Conservation (phyloP, 2,888 invertebrate species). For the Polymixis flavicincta region DNA sequence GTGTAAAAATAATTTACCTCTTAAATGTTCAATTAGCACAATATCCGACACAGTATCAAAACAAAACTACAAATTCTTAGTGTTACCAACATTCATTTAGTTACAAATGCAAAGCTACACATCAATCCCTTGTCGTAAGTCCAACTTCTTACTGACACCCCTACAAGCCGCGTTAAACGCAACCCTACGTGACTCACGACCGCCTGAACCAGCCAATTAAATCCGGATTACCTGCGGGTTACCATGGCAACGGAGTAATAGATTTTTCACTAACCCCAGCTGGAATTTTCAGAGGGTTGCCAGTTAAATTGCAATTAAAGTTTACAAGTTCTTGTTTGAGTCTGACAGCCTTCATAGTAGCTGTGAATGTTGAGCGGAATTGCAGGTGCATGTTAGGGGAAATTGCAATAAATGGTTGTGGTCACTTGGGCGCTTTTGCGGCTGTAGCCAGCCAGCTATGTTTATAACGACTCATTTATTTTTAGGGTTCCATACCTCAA, state of each 20-base stretch:
- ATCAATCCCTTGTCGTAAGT: conserved; percentile 6
- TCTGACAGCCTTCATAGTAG: conserved; percentile 28
- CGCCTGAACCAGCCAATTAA: conserved; percentile 69
- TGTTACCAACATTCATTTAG: not conserved
- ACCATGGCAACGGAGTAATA: conserved; percentile 59
- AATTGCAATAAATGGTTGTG: not conserved
- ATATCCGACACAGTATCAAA: not conserved
- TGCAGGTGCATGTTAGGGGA: conserved; percentile 26
- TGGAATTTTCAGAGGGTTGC: conserved; percentile 46
- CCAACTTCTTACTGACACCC: conserved; percentile 26
- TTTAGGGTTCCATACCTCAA: too few relatives aligned
- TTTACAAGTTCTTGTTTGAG: conserved; percentile 44
- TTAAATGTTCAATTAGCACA: not conserved
- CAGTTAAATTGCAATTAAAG: conserved; percentile 57
- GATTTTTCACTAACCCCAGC: conserved; percentile 56
- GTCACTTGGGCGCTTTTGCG: not conserved
- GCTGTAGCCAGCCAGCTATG: not conserved
- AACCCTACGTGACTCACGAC: conserved; percentile 66
- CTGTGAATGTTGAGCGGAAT: conserved; percentile 14
- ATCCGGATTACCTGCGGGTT: conserved; percentile 61
- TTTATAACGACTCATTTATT: not conserved
- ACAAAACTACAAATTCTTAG: not conserved
- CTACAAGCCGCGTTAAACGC: conserved; percentile 44
- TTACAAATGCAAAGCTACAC: conserved; percentile 6
- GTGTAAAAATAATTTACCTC: not conserved